Evolutionary conservation across 2,888 invertebrate genomes (phyloP).

Genomic region (Labia minor): DNA sequence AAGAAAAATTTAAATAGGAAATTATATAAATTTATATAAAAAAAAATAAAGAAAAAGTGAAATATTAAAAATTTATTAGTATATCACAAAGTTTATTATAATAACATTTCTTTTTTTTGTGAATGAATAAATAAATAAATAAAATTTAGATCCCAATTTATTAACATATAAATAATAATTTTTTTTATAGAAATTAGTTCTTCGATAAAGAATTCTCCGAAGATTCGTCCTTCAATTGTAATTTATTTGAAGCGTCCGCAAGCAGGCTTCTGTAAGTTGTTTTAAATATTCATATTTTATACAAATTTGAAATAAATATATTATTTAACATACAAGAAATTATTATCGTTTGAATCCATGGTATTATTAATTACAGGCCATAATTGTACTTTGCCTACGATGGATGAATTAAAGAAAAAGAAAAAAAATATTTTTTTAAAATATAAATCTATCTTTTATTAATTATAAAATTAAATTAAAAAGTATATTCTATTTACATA

Average conservation of each 20-base stretch:
- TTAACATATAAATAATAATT: neutral
- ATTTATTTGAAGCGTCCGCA: conserved; percentile 7
- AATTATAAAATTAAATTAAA: no score
- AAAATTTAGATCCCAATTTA: conserved; percentile 3
- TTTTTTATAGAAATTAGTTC: neutral
- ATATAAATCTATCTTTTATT: no score
- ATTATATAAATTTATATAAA: neutral
- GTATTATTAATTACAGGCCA: no score
- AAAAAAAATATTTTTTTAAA: no score
- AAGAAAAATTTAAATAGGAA: neutral
- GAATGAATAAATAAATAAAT: neutral
- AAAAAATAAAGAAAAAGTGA: neutral
- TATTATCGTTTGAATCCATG: neutral
- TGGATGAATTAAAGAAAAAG: no score
- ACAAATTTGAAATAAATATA: neutral
- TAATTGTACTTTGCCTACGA: no score
- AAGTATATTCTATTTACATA: no score
- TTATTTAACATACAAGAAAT: neutral
- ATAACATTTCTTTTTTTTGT: neutral
- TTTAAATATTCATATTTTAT: neutral
- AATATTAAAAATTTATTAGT: no score
- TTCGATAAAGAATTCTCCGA: neutral
- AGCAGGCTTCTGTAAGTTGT: neutral
- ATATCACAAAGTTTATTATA: neutral
- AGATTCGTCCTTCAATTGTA: neutral